Conservation (phyloP, 2,113 vertebrate species). For the Daboia siamensis region DNA sequence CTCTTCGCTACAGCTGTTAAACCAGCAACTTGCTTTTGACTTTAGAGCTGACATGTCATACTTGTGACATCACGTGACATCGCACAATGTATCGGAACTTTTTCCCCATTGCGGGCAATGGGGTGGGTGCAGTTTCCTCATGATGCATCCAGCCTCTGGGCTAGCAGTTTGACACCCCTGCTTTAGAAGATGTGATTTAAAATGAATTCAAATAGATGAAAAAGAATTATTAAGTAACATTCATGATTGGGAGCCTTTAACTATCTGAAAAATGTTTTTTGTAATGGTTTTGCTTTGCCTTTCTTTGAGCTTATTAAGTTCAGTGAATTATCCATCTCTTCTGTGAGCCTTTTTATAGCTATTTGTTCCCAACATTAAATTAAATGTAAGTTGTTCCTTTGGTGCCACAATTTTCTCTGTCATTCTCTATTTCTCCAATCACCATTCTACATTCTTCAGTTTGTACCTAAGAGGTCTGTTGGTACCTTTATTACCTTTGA, state of each 20-base stretch:
- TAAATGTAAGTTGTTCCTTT: conserved; percentile 39
- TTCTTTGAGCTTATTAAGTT: conserved; percentile 8
- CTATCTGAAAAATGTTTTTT: conserved; percentile 13
- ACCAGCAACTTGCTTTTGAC: not conserved
- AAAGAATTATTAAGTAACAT: not conserved
- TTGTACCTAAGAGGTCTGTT: conserved; percentile 10
- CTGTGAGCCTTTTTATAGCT: conserved; percentile 18
- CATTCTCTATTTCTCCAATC: conserved; percentile 2
- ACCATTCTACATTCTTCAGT: not conserved
- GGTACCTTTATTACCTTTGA: conserved; percentile 24
- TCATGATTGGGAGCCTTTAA: not conserved
- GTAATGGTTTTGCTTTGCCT: conserved; percentile 14
- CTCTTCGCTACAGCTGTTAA: not conserved
- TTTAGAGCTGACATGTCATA: not conserved
- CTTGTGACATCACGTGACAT: too few relatives aligned
- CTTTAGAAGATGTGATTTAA: conserved; percentile 8
- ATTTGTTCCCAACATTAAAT: conserved; percentile 50
- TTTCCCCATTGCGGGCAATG: too few relatives aligned
- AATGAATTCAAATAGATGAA: not conserved
- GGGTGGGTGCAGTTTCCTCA: too few relatives aligned
- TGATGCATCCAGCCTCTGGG: too few relatives aligned
- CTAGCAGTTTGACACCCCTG: too few relatives aligned
- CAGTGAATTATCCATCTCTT: conserved; percentile 34
- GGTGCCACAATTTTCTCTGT: conserved; percentile 16
- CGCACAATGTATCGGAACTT: too few relatives aligned